phyloP scores from a whole-genome alignment of 2,888 invertebrate species.

The Ellobium chinense region DNA sequence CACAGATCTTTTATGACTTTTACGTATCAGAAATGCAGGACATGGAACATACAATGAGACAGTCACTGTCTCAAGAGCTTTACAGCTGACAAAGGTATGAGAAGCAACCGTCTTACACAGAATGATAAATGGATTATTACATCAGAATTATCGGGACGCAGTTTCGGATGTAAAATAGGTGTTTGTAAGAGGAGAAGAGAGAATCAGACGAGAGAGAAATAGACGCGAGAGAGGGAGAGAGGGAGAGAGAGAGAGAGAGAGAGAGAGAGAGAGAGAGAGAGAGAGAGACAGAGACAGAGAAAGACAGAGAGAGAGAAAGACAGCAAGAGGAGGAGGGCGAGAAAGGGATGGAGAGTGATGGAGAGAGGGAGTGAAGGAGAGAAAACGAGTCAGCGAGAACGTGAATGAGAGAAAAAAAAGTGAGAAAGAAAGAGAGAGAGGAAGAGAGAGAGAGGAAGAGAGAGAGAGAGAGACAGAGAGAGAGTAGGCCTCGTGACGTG shows the following conservation, averaged over 20 bases:
- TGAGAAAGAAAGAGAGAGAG: neutral
- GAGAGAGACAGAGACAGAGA: neutral
- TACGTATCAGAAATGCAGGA: too few relatives aligned
- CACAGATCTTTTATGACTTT: too few relatives aligned
- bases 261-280: neutral
- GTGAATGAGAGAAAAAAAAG: neutral
- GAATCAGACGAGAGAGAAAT: conserved; percentile 14
- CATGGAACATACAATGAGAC: too few relatives aligned
- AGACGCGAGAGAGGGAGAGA: conserved; percentile 6
- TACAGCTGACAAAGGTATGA: neutral
- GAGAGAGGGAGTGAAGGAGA: neutral
- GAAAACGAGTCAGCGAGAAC: neutral
- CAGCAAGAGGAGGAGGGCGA: neutral
- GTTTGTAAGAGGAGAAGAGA: conserved; percentile 1
- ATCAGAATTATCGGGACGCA: too few relatives aligned
- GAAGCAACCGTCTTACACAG: too few relatives aligned
- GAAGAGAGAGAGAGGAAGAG: neutral
- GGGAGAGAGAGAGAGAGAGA: neutral
- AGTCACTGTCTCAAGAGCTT: too few relatives aligned
- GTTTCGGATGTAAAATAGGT: too few relatives aligned
- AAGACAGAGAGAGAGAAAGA: neutral
- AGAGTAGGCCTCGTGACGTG: too few relatives aligned
- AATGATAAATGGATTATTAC: too few relatives aligned
- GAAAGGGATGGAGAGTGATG: neutral
- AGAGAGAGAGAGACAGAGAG: neutral